Percentiles rank a stretch among this genome's conserved stretches.
phyloP scores from a whole-genome alignment of 35 echinoderm and acorn worm genomes.

The Chiridota heheva region DNA sequence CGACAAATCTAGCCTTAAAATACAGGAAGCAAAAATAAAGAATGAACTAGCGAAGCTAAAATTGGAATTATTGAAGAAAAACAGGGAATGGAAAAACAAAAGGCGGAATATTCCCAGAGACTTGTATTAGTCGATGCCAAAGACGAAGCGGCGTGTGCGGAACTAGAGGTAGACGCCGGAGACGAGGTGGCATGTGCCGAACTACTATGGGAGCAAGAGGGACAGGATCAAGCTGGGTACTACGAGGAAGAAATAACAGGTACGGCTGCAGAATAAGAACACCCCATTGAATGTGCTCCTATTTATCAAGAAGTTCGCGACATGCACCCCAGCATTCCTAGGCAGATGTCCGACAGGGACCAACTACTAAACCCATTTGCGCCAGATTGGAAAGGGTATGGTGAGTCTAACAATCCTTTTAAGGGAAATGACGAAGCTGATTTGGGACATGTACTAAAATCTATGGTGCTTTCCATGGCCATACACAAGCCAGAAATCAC shows the following conservation, averaged over 20 bases:
- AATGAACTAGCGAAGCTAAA: not conserved
- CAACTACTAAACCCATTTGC: not conserved
- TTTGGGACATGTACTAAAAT: not conserved
- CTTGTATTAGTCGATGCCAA: not conserved
- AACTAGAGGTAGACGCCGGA: not conserved
- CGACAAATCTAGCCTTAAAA: too few relatives aligned
- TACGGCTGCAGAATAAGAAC: not conserved
- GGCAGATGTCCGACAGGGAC: not conserved
- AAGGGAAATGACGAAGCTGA: not conserved
- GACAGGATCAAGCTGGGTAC: not conserved
- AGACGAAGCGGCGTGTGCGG: not conserved
- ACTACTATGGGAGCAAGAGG: not conserved
- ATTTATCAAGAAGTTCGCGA: not conserved
- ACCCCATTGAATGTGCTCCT: not conserved
- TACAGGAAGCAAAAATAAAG: too few relatives aligned
- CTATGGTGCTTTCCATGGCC: not conserved
- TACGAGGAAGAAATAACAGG: not conserved
- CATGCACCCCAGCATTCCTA: not conserved
- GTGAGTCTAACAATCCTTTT: not conserved
- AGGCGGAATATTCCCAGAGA: not conserved
- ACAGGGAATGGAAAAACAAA: not conserved
- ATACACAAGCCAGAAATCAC: constrained; percentile 9
- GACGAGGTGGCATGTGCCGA: not conserved
- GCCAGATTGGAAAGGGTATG: not conserved
- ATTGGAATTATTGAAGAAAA: not conserved